phyloP scores from a whole-genome alignment of 2,888 invertebrate species.

The Platerodrilus igneus region DNA sequence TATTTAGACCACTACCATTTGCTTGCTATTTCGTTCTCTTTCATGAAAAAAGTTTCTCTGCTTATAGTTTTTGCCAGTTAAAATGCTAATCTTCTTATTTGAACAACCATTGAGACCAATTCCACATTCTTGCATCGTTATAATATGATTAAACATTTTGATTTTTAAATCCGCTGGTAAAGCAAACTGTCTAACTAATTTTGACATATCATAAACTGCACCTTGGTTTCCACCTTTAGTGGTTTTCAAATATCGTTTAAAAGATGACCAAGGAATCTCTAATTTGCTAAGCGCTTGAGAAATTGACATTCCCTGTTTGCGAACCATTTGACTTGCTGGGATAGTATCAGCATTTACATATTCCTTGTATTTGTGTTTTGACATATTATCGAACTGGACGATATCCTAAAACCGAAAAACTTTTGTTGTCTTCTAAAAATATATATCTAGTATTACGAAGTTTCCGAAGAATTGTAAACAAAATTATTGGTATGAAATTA shows the following conservation, averaged over 20 bases:
- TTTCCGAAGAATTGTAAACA: too few relatives aligned
- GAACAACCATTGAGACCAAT: not conserved
- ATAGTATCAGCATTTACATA: not conserved
- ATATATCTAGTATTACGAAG: too few relatives aligned
- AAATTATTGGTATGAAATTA: too few relatives aligned
- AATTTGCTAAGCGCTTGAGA: not conserved
- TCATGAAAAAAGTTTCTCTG: not conserved
- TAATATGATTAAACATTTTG: constrained; percentile 1
- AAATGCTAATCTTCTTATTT: constrained; percentile 1
- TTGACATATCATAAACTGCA: too few relatives aligned
- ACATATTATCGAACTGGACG: too few relatives aligned
- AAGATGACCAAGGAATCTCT: constrained; percentile 3
- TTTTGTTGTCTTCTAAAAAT: too few relatives aligned
- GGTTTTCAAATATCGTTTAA: too few relatives aligned
- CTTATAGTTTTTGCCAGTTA: constrained; percentile 1
- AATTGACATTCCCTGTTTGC: not conserved
- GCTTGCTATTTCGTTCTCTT: not conserved
- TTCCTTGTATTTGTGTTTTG: too few relatives aligned
- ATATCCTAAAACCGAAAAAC: too few relatives aligned
- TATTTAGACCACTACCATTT: constrained; percentile 7
- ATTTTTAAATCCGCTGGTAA: constrained; percentile 1
- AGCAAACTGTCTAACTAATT: constrained; percentile 1
- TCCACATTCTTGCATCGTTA: constrained; percentile 2
- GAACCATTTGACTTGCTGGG: not conserved
- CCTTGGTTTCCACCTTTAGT: too few relatives aligned